Evolutionary conservation across 2,888 invertebrate species (phyloP), one percentile per base, ranked within the genome.

Genomic region (Xanthia togata): DNA sequence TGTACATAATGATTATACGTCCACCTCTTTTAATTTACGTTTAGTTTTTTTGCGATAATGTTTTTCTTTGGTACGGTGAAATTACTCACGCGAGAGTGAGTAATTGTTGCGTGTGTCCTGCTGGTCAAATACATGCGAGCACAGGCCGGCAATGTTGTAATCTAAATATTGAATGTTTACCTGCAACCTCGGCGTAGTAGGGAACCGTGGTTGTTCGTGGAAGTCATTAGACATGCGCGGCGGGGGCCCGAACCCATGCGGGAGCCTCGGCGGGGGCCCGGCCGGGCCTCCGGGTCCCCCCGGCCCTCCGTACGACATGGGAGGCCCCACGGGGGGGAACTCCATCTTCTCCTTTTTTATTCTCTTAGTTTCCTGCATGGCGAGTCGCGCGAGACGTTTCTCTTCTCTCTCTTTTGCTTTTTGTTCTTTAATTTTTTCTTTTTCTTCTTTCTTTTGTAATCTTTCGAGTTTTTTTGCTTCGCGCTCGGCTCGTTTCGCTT

Each of bases 321-420:
- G 88, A 26, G 89, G 90, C 78, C 92, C 85, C 86, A 89, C 83
- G 89, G 85, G 84, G 88, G 85, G 81, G 74, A 82, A 89, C 77
- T 91, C 92, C 11, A 91, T 89, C 78, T 93, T 94, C 87, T 95
- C 96, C 82, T 94, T 94, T 87, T 95, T 96, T 44, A 95, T 79
- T 59, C 95, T 90, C 82, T 95, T 95, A 82, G 91, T 96, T 87
- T 96, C 96, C 82, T 96, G 96, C 85, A 95, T 80, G 3, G 97
- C 96, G 8, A 95, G 81, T 4, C 94, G 92, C 0, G 96, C 97
- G 2, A 93, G 88, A 38, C 92, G 91, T 88, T 96, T 96, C 89
- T 96, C 96, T 81, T 97, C 96, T 11, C 96, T 87, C 82, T 96
- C 96, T 85, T 95, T 95, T n/a, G 96, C 96, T 80, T 95, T 96